Base-by-base conservation (phyloP, 2,888 invertebrate species). In the Melinaea marsaeus region DNA sequence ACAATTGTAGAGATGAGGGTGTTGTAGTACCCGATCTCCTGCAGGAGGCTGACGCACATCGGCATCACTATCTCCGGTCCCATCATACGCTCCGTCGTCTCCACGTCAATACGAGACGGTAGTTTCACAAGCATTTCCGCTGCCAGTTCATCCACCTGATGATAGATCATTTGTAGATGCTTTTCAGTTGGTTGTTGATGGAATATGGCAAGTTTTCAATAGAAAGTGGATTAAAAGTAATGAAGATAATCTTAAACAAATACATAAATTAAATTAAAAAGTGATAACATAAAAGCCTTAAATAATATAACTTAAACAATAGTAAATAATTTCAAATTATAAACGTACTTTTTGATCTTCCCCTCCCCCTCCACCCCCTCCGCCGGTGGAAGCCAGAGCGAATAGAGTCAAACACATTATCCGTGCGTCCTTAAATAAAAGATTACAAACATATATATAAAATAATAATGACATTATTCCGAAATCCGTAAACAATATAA, bases 1-100 rank as follows among this genome's bases (percentile, higher is more conserved):
- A 69, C 72, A 62, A 91, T 90, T 51, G 61, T 69, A 7, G 55
- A 13, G 47, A 91, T 80, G 2, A 91, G 84, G n/a, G 69, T 76
- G 68, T 91, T 91, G 75, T 74, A 91, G 74, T 91, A 91, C 0
- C 83, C 80, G 13, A 91, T 80, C 91, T 97, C 97, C 80, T 97
- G 97, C 45, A 97, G 88, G 55, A 98, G 86, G 0, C 97, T 95
- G 6, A 97, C 96, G 78, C 96, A 95, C 75, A 97, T 90, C 0
- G 97, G 97, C 71, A 93, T 93, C 72, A 95, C 86, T 11, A 89
- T 95, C 74, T 94, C 92, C 0, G 92, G 81, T 0, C 96, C 95
- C 80, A 97, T 94, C 75, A 95, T 89, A 66, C 94, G 94, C 58
- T 94, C 94, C 0, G 96, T 94, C 2, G 92, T 92, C 79, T 96